Percentiles rank a stretch among this genome's conserved stretches.
phyloP scores from a whole-genome alignment of 2,113 vertebrate species.

The Nerophis lumbriciformis region DNA sequence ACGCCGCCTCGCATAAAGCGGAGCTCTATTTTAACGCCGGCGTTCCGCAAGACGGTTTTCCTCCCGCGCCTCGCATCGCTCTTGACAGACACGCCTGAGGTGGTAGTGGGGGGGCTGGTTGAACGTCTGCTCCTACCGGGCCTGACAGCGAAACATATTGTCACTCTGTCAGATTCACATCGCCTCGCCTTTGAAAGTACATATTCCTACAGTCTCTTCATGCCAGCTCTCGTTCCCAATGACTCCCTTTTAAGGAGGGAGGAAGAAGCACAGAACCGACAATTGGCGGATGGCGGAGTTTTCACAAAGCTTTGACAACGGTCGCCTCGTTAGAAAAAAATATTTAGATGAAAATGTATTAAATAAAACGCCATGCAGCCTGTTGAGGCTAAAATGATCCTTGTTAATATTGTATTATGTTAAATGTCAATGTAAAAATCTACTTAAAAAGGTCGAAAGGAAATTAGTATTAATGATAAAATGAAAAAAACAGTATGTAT shows the following conservation, averaged over 20 bases:
- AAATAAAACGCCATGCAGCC: too few species aligned
- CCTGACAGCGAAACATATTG: conserved; percentile 25
- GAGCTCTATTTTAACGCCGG: conserved; percentile 26
- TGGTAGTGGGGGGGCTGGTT: background rate
- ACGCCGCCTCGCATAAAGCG: conserved; percentile 23
- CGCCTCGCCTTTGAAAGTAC: conserved; percentile 27
- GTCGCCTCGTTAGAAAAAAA: too few species aligned
- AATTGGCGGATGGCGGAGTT: too few species aligned
- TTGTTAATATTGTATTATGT: too few species aligned
- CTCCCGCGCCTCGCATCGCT: conserved; percentile 10
- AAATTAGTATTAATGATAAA: too few species aligned
- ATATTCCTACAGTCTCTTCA: conserved; percentile 14
- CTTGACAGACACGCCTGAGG: conserved; percentile 20
- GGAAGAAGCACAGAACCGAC: background rate
- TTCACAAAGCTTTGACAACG: too few species aligned
- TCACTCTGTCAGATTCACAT: conserved; percentile 34
- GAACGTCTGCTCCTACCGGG: conserved; percentile 25
- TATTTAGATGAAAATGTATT: too few species aligned
- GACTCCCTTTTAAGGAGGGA: background rate
- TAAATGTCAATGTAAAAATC: too few species aligned
- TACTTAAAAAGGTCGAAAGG: too few species aligned
- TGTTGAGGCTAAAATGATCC: too few species aligned
- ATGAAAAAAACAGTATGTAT: too few species aligned
- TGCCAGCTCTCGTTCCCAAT: background rate
- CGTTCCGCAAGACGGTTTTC: conserved; percentile 15